Conservation (phyloP, 1,140 invertebrate species). For the Bacillus rossius region DNA sequence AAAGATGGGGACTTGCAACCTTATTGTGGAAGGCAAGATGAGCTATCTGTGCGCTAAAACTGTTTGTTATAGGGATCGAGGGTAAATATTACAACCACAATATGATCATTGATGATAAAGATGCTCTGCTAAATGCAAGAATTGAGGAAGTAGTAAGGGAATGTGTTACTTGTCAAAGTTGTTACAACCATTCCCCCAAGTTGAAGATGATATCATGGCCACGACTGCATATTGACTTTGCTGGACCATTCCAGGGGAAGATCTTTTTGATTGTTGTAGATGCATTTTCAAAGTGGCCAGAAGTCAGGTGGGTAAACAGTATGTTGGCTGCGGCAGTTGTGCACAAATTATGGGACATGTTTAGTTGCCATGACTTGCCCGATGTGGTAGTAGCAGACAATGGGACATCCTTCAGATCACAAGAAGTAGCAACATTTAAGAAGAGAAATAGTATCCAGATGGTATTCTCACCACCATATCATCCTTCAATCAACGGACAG, state of each 20-base stretch:
- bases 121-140: constrained; percentile 35
- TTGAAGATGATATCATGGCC: constrained; percentile 31
- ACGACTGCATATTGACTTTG: constrained; percentile 35
- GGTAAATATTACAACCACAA: constrained; percentile 30
- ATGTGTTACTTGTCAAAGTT: constrained; percentile 14
- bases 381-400: constrained; percentile 27
- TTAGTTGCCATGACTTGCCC: constrained; percentile 22
- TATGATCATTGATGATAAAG: constrained; percentile 24
- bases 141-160: constrained; percentile 25
- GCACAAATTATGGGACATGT: constrained; percentile 20
- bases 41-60: constrained; percentile 10
- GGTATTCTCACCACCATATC: constrained; percentile 17
- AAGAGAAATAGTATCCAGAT: constrained; percentile 21
- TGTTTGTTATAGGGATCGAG: constrained; percentile 17
- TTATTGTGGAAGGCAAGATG: not conserved
- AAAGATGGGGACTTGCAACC: not conserved
- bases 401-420: constrained; percentile 22
- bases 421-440: constrained; percentile 26
- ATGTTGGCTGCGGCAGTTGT: constrained; percentile 4
- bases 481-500: constrained; percentile 29
- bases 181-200: constrained; percentile 21
- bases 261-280: constrained; percentile 28
- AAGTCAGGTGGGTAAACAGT: constrained; percentile 26
- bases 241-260: constrained; percentile 13
- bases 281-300: constrained; percentile 38